These are phyloP conservation scores for Coryphaenoides rupestris DNA, from an alignment of 2,113 vertebrate genomes.

Conservation along the genomic window DNA sequence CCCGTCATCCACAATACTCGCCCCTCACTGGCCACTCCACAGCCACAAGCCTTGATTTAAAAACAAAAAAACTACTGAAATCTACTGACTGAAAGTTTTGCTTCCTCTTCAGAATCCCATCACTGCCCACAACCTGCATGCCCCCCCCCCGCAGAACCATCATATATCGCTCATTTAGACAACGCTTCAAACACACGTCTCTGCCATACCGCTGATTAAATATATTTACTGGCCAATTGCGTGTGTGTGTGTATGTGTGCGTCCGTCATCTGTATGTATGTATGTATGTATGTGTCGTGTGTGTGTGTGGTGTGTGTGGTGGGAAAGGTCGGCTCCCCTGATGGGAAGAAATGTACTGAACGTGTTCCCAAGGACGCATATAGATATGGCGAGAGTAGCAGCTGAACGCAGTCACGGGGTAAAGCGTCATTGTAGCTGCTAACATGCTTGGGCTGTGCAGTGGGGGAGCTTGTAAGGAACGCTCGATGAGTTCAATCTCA, in stretches of 20 bases:
- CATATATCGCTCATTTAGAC: neutral
- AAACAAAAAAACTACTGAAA: neutral
- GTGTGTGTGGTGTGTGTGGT: too few relatives aligned
- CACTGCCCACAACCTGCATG: constrained; percentile 25
- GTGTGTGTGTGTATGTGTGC: neutral
- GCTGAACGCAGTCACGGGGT: too few relatives aligned
- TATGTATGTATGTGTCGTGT: constrained; percentile 13
- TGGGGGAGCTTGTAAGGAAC: too few relatives aligned
- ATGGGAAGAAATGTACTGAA: neutral
- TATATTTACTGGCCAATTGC: neutral
- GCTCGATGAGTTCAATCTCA: too few relatives aligned
- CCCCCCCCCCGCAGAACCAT: neutral
- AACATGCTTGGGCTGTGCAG: too few relatives aligned
- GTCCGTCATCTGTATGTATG: constrained; percentile 4
- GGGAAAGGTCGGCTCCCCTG: too few relatives aligned
- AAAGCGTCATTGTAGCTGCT: too few relatives aligned
- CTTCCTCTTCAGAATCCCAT: neutral
- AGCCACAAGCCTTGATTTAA: too few relatives aligned
- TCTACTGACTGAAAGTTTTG: neutral
- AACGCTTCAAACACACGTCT: neutral
- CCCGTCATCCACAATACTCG: too few relatives aligned
- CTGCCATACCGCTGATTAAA: neutral
- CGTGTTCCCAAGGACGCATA: too few relatives aligned
- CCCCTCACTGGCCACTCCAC: too few relatives aligned
- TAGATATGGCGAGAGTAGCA: too few relatives aligned